Conservation (phyloP, 2,888 invertebrate genomes). For the Acanthopleura granulata region DNA sequence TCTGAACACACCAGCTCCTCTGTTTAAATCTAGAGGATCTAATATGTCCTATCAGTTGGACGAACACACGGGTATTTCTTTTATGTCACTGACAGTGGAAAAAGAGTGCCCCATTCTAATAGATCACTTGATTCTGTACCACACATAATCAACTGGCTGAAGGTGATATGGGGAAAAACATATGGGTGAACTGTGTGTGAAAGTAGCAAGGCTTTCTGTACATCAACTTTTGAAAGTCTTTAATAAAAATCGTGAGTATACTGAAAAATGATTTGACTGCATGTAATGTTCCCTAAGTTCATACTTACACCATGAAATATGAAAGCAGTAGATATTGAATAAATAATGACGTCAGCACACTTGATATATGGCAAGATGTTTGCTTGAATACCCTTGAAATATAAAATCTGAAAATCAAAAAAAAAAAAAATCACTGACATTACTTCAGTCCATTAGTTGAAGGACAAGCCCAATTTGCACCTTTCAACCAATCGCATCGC, state of each 20-base stretch:
- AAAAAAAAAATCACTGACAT: background rate
- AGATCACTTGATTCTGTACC: too few relatives aligned
- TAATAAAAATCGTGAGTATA: background rate
- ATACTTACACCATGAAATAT: conserved; percentile 78
- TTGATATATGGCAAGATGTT: conserved; percentile 79
- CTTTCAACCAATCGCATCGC: too few relatives aligned
- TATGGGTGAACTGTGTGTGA: background rate
- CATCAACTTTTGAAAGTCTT: background rate
- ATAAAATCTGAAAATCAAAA: conserved; percentile 75
- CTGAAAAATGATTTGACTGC: background rate
- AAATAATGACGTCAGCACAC: conserved; percentile 80
- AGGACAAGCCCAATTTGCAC: too few relatives aligned
- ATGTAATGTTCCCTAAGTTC: background rate
- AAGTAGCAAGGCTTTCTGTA: background rate
- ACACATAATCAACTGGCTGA: too few relatives aligned
- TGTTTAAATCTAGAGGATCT: too few relatives aligned
- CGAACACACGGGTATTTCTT: too few relatives aligned
- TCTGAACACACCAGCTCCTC: too few relatives aligned
- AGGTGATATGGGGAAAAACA: too few relatives aligned
- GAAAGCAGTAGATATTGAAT: conserved; percentile 82
- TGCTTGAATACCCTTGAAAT: conserved; percentile 78
- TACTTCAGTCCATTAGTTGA: too few relatives aligned
- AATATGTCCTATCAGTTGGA: too few relatives aligned
- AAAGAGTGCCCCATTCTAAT: too few relatives aligned
- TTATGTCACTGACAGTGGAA: too few relatives aligned